Percentiles rank a stretch among this genome's conserved stretches.
Evolutionary conservation across 2,797 vertebrate species (phyloP).

Genomic region (Enteromius mattozi): DNA sequence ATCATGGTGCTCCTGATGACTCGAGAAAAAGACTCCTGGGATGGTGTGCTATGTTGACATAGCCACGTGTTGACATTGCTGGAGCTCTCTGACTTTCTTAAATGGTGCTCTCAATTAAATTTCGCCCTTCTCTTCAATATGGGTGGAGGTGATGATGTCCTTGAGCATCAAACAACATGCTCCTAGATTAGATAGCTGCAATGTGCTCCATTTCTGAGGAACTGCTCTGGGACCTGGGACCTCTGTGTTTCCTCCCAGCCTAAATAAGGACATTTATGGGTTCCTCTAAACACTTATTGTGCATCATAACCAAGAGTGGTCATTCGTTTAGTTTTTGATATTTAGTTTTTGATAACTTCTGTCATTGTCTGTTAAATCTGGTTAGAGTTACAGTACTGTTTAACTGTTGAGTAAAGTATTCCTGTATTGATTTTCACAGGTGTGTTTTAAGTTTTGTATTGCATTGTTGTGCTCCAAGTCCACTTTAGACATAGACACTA

Average conservation of each 20-base stretch:
- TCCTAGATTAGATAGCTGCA: slow-evolving; percentile 57
- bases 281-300: not conserved
- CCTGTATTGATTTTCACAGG: not conserved
- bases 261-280: not conserved
- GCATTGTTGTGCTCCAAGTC: not conserved
- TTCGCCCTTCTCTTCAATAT: slow-evolving; percentile 45
- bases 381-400: not conserved
- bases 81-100: slow-evolving; percentile 66
- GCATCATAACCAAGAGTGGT: not conserved
- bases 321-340: not conserved
- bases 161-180: slow-evolving; percentile 71
- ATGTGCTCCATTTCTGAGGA: slow-evolving; percentile 73
- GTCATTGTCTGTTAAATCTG: not conserved
- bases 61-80: slow-evolving; percentile 21
- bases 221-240: slow-evolving; percentile 66
- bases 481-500: too few species aligned
- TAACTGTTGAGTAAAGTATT: not conserved
- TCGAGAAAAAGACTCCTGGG: slow-evolving; percentile 2
- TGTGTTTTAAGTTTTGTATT: not conserved
- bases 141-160: slow-evolving; percentile 67
- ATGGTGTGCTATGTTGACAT: not conserved
- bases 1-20: slow-evolving; percentile 16
- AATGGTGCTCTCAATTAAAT: slow-evolving; percentile 65
- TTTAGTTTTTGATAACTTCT: not conserved
- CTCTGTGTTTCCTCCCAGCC: slow-evolving; percentile 58